These are phyloP conservation scores for Sinocyclocheilus rhinocerous DNA, from an alignment of 2,113 vertebrate species.

Conservation along the genomic window DNA sequence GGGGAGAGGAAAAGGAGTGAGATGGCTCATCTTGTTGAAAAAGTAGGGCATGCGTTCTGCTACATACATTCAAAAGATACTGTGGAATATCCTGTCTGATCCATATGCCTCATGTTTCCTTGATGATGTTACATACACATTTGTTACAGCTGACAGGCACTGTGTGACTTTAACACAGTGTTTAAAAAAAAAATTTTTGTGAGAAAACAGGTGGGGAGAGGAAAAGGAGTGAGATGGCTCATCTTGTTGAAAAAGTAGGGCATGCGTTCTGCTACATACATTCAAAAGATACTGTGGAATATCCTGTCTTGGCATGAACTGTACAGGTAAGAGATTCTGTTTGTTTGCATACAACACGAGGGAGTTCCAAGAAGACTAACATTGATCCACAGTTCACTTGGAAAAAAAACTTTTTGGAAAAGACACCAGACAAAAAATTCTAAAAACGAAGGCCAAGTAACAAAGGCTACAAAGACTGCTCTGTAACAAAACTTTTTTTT, in stretches of 20 bases:
- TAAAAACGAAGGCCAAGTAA: conserved; percentile 72
- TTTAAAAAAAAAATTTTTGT: too few species aligned
- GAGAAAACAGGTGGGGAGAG: conserved; percentile 15
- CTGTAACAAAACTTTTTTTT: conserved; percentile 69
- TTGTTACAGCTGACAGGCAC: too few species aligned
- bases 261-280: conserved; percentile 76
- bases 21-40: conserved; percentile 36
- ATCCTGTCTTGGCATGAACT: conserved; percentile 66
- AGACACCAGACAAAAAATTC: conserved; percentile 38
- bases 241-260: conserved; percentile 53
- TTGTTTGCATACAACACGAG: conserved; percentile 57
- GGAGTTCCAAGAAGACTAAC: conserved; percentile 48
- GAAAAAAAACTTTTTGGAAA: conserved; percentile 57
- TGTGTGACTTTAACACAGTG: too few species aligned
- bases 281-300: conserved; percentile 70
- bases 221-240: conserved; percentile 21
- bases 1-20: conserved; percentile 10
- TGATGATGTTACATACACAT: too few species aligned
- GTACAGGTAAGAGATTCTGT: conserved; percentile 57
- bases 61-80: conserved; percentile 73
- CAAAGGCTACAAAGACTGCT: conserved; percentile 71
- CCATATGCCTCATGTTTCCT: too few species aligned
- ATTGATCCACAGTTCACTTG: conserved; percentile 66
- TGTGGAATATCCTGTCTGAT: conserved; percentile 69
- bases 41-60: conserved; percentile 70